Evolutionary conservation across 2,888 invertebrate species (phyloP).

Genomic region (Apamea sordens): DNA sequence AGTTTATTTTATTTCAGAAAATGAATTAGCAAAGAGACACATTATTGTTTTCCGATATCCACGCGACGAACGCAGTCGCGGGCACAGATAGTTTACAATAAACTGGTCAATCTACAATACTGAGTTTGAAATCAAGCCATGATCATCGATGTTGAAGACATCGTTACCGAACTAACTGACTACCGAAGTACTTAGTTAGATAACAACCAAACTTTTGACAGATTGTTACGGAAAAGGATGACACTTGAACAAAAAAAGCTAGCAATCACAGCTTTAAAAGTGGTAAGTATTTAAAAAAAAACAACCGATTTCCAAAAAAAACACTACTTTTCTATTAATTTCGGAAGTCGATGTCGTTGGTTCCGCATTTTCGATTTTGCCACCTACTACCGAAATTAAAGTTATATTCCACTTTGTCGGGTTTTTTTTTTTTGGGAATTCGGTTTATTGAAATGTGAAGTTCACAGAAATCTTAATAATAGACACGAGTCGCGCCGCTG

Average conservation of each 20-base stretch:
- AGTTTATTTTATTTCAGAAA: too few species aligned
- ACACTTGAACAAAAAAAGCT: not conserved
- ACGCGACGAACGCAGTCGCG: not conserved
- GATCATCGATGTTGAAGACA: not conserved
- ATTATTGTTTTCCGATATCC: not conserved
- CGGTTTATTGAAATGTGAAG: too few species aligned
- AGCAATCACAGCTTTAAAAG: not conserved
- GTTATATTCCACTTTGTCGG: not conserved
- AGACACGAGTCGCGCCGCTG: too few species aligned
- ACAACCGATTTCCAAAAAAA: not conserved
- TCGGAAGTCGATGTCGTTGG: too few species aligned
- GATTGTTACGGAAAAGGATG: not conserved
- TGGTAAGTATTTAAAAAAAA: not conserved
- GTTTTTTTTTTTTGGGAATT: too few species aligned
- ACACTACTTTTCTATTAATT: not conserved
- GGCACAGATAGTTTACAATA: not conserved
- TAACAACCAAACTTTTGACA: constrained; percentile 11
- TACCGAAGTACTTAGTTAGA: not conserved
- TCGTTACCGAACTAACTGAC: not conserved
- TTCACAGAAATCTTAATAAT: too few species aligned
- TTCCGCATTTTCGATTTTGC: too few species aligned
- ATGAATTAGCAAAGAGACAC: not conserved
- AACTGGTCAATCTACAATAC: not conserved
- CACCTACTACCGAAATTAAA: too few species aligned
- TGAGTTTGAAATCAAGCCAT: not conserved